phyloP scores from a whole-genome alignment of 2,113 vertebrate genomes.

The Cebus imitator region DNA sequence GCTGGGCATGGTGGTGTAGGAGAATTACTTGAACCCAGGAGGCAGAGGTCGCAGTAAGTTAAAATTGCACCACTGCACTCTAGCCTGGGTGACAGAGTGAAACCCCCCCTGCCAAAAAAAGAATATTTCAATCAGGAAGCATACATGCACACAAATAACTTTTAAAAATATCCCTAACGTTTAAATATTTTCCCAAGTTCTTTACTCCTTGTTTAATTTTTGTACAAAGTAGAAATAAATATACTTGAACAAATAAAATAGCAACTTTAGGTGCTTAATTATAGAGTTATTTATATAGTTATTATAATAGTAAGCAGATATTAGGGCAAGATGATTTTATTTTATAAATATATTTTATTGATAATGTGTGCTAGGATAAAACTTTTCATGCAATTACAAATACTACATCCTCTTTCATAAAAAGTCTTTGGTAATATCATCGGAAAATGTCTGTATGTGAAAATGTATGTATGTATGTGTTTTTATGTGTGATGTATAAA shows the following conservation, averaged over 20 bases:
- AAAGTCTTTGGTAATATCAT: neutral
- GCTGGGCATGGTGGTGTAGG: too few relatives aligned
- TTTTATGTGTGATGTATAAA: neutral
- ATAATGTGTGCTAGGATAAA: neutral
- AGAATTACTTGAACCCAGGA: too few relatives aligned
- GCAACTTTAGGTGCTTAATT: neutral
- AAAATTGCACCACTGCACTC: too few relatives aligned
- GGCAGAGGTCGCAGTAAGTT: too few relatives aligned
- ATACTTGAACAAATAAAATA: neutral
- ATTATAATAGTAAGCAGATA: neutral
- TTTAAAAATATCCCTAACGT: neutral
- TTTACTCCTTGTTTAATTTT: neutral
- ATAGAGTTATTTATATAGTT: neutral
- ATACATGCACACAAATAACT: neutral
- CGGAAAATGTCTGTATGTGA: neutral
- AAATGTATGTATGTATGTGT: neutral
- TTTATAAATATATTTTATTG: neutral
- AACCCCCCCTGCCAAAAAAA: too few relatives aligned
- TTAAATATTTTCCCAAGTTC: neutral
- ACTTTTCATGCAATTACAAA: neutral
- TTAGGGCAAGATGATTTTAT: neutral
- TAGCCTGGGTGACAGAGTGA: too few relatives aligned
- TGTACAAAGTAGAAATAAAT: neutral
- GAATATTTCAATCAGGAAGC: neutral
- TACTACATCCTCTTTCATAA: neutral